Evolutionary conservation across 2,113 vertebrate genomes (phyloP).

Genomic region (Psophia crepitans): DNA sequence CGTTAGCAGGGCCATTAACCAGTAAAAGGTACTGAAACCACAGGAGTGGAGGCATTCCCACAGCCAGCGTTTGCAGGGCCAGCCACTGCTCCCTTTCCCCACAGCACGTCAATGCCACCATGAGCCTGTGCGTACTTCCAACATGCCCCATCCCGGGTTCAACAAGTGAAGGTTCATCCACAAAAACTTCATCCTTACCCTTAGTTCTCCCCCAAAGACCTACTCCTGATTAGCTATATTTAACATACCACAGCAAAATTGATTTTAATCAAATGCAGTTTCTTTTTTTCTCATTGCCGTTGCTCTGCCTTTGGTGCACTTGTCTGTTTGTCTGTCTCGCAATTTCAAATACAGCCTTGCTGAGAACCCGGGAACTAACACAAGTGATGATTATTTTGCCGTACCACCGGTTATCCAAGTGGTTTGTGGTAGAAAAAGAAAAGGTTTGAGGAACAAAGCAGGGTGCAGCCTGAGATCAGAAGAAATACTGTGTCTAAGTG

Average conservation of each 20-base stretch:
- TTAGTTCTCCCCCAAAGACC: not conserved
- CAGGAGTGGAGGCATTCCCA: not conserved
- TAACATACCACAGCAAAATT: not conserved
- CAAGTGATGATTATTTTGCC: not conserved
- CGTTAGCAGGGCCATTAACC: not conserved
- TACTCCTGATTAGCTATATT: fast-evolving
- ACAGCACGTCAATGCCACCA: fast-evolving
- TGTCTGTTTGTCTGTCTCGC: not conserved
- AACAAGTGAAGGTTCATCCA: not conserved
- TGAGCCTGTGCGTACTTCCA: not conserved
- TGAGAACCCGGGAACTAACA: not conserved
- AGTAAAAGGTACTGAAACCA: not conserved
- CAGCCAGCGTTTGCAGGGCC: not conserved
- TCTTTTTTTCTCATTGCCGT: not conserved
- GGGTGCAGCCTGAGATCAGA: not conserved
- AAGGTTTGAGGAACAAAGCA: not conserved
- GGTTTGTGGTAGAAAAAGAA: not conserved
- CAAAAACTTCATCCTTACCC: not conserved
- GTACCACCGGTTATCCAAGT: not conserved
- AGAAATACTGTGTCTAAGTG: not conserved
- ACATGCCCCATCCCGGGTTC: not conserved
- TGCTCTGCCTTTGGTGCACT: not conserved
- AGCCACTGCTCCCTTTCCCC: not conserved
- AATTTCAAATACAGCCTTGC: not conserved
- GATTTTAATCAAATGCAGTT: not conserved